A percentile compares a stretch with the other conserved stretches of the same genome.
These are phyloP conservation scores for Penelope pileata DNA, from an alignment of 2,113 vertebrate genomes.

Conservation along the genomic window DNA sequence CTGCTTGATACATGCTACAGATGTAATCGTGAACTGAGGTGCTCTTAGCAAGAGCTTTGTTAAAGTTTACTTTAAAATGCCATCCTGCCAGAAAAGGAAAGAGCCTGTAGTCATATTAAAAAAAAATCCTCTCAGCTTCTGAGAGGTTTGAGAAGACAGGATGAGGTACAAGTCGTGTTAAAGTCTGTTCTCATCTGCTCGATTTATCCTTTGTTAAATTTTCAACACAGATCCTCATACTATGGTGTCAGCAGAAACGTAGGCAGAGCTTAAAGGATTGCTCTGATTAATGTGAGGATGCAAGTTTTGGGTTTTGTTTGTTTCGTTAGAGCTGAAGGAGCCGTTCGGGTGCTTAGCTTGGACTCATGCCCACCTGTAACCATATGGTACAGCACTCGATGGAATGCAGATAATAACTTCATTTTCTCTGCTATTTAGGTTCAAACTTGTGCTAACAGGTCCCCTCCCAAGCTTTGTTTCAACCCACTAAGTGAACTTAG, in stretches of 20 bases:
- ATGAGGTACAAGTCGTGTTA: neutral
- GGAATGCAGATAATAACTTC: constrained; percentile 66
- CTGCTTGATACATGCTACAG: neutral
- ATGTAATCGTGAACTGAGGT: neutral
- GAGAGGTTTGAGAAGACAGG: neutral
- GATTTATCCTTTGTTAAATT: neutral
- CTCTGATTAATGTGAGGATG: neutral
- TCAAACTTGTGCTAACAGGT: constrained; percentile 60
- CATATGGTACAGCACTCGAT: constrained; percentile 18
- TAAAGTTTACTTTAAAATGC: neutral
- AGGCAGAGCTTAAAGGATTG: constrained; percentile 10
- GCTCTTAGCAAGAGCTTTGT: neutral
- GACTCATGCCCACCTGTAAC: constrained; percentile 15
- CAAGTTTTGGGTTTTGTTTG: constrained; percentile 13
- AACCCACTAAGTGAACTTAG: neutral
- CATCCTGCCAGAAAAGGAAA: neutral
- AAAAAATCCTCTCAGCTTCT: neutral
- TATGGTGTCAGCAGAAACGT: neutral
- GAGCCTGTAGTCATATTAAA: neutral
- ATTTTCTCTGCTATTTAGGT: constrained; percentile 58
- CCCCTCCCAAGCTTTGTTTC: constrained; percentile 27
- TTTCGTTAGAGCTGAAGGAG: constrained; percentile 37
- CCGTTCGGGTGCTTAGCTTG: constrained; percentile 30
- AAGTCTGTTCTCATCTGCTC: neutral
- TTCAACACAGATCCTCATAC: neutral